phyloP scores from a whole-genome alignment of 2,113 vertebrate species.

The Motacilla alba region DNA sequence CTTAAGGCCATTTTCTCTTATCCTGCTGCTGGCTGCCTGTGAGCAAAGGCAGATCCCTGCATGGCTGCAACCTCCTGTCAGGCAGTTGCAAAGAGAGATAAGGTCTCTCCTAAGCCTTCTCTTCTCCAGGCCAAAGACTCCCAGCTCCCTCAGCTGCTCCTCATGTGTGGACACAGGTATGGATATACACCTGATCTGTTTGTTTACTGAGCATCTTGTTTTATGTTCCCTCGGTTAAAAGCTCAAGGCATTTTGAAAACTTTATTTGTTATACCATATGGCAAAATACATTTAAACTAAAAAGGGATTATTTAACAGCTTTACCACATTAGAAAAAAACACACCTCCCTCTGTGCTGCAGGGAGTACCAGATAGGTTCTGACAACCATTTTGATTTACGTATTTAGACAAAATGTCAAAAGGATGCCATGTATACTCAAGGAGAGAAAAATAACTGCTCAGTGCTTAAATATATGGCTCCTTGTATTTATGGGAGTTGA shows the following conservation, averaged over 20 bases:
- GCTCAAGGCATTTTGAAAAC: background rate
- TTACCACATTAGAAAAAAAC: background rate
- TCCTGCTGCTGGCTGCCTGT: background rate
- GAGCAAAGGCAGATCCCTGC: background rate
- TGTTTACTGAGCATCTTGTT: background rate
- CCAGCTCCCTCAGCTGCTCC: background rate
- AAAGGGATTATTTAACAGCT: background rate
- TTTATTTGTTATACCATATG: constrained; percentile 20
- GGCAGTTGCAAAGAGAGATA: too few species aligned
- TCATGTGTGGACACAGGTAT: background rate
- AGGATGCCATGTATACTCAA: background rate
- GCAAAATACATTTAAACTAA: background rate
- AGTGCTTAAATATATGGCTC: background rate
- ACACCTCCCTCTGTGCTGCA: background rate
- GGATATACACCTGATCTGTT: background rate
- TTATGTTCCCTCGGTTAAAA: background rate
- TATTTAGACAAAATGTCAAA: constrained; percentile 18
- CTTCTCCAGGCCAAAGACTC: background rate
- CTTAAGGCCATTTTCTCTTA: background rate
- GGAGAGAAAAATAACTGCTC: background rate
- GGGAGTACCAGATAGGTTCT: background rate
- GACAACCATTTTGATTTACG: constrained; percentile 27
- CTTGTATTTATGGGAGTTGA: background rate
- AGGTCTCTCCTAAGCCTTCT: background rate
- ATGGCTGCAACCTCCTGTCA: background rate